Base-by-base conservation (phyloP, 1,140 invertebrate genomes). In the Drosophila pseudoananassae region DNA sequence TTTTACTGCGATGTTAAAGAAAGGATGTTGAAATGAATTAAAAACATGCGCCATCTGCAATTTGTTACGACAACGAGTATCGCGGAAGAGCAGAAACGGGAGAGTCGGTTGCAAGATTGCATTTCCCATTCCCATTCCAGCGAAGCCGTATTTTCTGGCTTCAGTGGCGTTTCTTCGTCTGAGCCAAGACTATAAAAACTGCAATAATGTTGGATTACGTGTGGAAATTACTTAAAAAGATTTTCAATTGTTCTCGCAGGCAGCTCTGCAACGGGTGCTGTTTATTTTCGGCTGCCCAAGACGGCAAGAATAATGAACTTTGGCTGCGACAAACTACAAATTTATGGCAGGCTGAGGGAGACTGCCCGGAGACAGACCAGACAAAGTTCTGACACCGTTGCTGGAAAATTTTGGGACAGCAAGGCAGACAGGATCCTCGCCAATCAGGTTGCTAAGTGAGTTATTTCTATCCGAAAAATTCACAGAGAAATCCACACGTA, bases 221-320 rank as follows among this genome's bases (percentile, higher is more conserved):
- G 85, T 81, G 78, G 75, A 90, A 90, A 90, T 90, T 90, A 90
- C 85, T 90, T 90, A 90, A 90, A 90, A 90, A 90, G 80, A 90
- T 90, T 90, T 81, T 90, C 80, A 90, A 90, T 85, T 90, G 85
- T 77, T 84, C 73, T 64, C 52, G 56, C n/a, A 29, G 33, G 27
- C 27, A 31, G 7, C 15, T 17, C 40, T 60, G 52, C 45, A 70
- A 73, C 80, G 66, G 72, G 81, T 85, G 80, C 80, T 84, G 80
- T 84, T 84, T 84, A 85, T 85, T 85, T 84, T 84, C 81, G 73
- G 61, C 73, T 59, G 58, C 46, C 71, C 64, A 60, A 74, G 51
- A 64, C 38, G 65, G 65, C 68, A 78, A 73, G 88, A 84, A 81
- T 90, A 90, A 90, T 90, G 80, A 90, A 90, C 85, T 90, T 85